A percentile compares a stretch with the other conserved stretches of the same genome.
phyloP scores from a whole-genome alignment of 2,888 invertebrate species.

The Liposcelis brunnea region DNA sequence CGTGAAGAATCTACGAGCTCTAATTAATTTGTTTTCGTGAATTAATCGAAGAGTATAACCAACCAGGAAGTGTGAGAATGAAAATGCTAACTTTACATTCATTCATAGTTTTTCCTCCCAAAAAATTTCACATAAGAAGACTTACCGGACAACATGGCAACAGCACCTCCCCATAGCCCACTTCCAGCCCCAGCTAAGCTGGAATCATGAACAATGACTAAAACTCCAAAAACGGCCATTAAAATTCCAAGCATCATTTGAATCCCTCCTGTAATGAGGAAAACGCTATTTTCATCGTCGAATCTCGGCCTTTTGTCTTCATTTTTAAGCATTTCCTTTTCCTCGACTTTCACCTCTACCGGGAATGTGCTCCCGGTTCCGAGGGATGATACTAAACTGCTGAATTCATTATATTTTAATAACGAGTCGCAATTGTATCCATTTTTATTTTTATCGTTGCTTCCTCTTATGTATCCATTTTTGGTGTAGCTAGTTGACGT shows the following conservation, averaged over 20 bases:
- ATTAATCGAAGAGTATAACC: too few relatives aligned
- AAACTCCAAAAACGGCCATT: constrained; percentile 21
- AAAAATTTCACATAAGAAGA: too few relatives aligned
- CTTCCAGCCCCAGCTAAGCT: constrained; percentile 20
- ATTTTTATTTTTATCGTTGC: too few relatives aligned
- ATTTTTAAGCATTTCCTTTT: not conserved
- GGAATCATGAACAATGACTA: constrained; percentile 20
- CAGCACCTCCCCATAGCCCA: constrained; percentile 22
- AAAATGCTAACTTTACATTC: too few relatives aligned
- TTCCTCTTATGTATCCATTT: constrained; percentile 3
- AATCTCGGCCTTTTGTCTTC: too few relatives aligned
- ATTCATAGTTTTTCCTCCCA: too few relatives aligned
- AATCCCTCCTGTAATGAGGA: constrained; percentile 15
- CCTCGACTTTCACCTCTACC: constrained; percentile 3
- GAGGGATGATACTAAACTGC: constrained; percentile 1
- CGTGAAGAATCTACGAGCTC: too few relatives aligned
- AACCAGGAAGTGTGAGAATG: too few relatives aligned
- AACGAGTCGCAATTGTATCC: not conserved
- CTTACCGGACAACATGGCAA: constrained; percentile 14
- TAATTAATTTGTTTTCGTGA: too few relatives aligned
- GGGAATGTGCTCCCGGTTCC: not conserved
- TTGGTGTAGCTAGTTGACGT: not conserved
- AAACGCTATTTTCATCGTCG: constrained; percentile 3
- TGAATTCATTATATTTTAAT: constrained; percentile 6
- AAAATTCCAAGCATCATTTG: constrained; percentile 20